Conservation (phyloP, 2,797 vertebrate genomes). For the Hephaestus fuliginosus region DNA sequence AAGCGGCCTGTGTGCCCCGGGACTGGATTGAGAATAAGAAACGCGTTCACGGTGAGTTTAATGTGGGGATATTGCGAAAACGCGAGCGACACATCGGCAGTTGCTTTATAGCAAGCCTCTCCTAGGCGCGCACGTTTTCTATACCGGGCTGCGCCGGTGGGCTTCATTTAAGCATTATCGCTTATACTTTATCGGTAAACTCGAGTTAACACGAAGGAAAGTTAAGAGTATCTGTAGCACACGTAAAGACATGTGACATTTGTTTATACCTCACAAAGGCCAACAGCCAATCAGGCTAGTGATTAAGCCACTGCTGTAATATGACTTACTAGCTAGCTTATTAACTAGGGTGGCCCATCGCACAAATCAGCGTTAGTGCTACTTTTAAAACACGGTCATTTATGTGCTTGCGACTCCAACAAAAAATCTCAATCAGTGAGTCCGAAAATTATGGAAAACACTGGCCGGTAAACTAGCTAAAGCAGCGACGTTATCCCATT, state of each 20-base stretch:
- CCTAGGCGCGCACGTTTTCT: slow-evolving; percentile 72
- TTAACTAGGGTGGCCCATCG: neutral
- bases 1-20: slow-evolving; percentile 23
- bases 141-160: slow-evolving; percentile 50
- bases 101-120: slow-evolving; percentile 73
- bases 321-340: neutral
- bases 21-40: slow-evolving; percentile 61
- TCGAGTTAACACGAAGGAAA: accelerated
- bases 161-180: slow-evolving; percentile 6
- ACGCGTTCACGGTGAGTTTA: slow-evolving; percentile 69
- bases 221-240: neutral
- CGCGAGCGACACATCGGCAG: slow-evolving; percentile 77
- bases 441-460: neutral
- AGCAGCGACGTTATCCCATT: neutral
- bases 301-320: slow-evolving; percentile 13
- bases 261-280: slow-evolving; percentile 7
- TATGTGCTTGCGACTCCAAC: neutral
- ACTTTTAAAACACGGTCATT: neutral
- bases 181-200: neutral
- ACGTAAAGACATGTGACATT: neutral
- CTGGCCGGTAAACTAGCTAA: neutral
- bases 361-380: too few relatives aligned
- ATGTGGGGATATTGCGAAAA: slow-evolving; percentile 59
- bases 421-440: accelerated
- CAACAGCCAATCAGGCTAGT: slow-evolving; percentile 26